Base-by-base conservation (phyloP, 2,113 vertebrate species). In the Ceyx cyanopectus region DNA sequence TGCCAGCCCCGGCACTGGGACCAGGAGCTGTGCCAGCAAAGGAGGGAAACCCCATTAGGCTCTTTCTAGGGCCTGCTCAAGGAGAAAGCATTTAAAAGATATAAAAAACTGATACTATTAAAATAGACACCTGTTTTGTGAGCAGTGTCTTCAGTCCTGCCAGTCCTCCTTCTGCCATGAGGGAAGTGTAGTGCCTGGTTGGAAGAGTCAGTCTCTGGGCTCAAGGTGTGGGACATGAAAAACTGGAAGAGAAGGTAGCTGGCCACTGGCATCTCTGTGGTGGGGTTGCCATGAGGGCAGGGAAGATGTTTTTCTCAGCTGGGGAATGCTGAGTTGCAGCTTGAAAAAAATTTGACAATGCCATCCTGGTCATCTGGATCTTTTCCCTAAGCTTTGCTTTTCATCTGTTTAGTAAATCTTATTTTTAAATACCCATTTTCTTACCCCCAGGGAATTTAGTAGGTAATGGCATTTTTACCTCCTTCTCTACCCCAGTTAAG, bases 331-430 rank as follows among this genome's bases (percentile, higher is more conserved):
- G 72, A 1, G 0, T 32, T 58, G 72, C 75, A 70, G n/a, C 89
- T 85, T 76, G 51, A 40, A 92, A 88, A 93, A 94, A 77, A 62
- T n/a, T 51, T 68, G 77, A 80, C 92, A 95, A 86, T 85, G 57
- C 56, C 58, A 41, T 77, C 75, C 58, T 90, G 20, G 10, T 93
- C 74, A 84, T 58, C 67, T 89, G 76, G 75, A 77, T 87, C 26
- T 69, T 76, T 87, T 76, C 60, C 75, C 66, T 80, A 87, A 89
- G 67, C 73, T 94, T 81, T 53, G 61, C 34, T 90, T 93, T 86
- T 74, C 17, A 69, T 30, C 22, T 61, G 66, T 81, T 79, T 79
- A 62, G 70, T 85, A n/a, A 86, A 82, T 89, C 75, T 79, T 93
- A 81, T 45, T 89, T 86, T 58, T 86, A 87, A 78, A 68, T 60